These are phyloP conservation scores for Chrysogorgia sp. DNA, from an alignment of 92 coral and sea anemone genomes.

Conservation along the genomic window DNA sequence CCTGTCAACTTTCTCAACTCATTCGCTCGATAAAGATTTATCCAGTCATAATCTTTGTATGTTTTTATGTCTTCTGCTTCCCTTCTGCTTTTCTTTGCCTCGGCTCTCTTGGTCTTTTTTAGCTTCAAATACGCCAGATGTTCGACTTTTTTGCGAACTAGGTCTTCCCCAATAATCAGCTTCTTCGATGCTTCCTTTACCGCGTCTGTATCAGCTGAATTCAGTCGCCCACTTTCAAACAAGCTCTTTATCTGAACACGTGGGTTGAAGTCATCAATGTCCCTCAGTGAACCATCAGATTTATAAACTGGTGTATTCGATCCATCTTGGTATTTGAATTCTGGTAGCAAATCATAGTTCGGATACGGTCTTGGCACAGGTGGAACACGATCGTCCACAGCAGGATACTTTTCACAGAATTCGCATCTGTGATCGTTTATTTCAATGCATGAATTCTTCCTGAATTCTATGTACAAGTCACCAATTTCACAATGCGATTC, in stretches of 20 bases:
- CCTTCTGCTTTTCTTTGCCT: neutral
- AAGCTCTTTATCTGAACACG: no score
- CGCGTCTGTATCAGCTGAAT: no score
- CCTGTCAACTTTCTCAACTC: neutral
- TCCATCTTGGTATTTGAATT: neutral
- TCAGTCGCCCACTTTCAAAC: no score
- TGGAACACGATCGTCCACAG: slow-evolving; percentile 25
- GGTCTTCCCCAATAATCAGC: slow-evolving; percentile 14
- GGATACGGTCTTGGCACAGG: slow-evolving; percentile 37
- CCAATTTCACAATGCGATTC: slow-evolving; percentile 40
- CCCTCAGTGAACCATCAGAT: slow-evolving; percentile 9
- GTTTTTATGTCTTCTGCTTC: neutral
- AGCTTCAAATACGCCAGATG: no score
- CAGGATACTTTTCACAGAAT: slow-evolving; percentile 20
- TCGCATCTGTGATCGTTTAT: slow-evolving; percentile 20
- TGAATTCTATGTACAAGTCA: slow-evolving; percentile 34
- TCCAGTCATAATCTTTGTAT: neutral
- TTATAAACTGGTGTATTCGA: slow-evolving; percentile 1
- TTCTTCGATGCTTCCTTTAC: neutral
- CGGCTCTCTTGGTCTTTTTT: neutral
- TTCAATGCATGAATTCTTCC: slow-evolving; percentile 5
- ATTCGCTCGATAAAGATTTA: no score
- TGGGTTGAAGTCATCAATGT: no score
- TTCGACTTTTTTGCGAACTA: slow-evolving; percentile 4
- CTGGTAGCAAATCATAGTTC: slow-evolving; percentile 7